These are phyloP conservation scores for Daktulosphaira vitifoliae DNA, from an alignment of 1,140 invertebrate species.

Conservation along the genomic window DNA sequence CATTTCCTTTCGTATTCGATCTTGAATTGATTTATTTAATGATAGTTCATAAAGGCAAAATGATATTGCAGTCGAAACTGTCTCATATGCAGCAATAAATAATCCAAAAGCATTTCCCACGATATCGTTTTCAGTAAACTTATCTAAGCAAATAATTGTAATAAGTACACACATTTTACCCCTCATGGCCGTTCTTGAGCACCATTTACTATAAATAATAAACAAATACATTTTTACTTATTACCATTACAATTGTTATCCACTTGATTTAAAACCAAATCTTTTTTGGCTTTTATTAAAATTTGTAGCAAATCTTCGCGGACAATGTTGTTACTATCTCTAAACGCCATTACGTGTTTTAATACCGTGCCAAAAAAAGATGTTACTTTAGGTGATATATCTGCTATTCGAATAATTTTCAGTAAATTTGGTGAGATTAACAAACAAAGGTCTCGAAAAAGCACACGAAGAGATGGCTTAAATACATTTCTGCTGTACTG, in stretches of 20 bases:
- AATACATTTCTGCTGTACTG: slow-evolving; percentile 39
- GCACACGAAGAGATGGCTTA: slow-evolving; percentile 42
- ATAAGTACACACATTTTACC: no score
- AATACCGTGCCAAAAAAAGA: slow-evolving; percentile 39
- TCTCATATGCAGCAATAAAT: slow-evolving; percentile 51
- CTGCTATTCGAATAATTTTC: neutral
- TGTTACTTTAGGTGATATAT: slow-evolving; percentile 28
- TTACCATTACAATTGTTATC: neutral
- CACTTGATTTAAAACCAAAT: slow-evolving; percentile 17
- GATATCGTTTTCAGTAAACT: slow-evolving; percentile 34
- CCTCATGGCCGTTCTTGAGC: no score
- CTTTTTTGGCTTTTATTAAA: slow-evolving; percentile 13
- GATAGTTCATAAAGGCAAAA: slow-evolving; percentile 47
- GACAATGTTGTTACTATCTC: slow-evolving; percentile 38
- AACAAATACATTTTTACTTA: no score
- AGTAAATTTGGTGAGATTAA: slow-evolving; percentile 35
- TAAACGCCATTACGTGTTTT: slow-evolving; percentile 39
- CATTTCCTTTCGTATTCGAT: slow-evolving; percentile 52
- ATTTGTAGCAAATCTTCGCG: slow-evolving; percentile 42
- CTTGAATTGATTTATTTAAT: slow-evolving; percentile 49
- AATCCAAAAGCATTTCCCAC: slow-evolving; percentile 42
- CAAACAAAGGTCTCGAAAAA: slow-evolving; percentile 44
- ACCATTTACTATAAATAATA: no score
- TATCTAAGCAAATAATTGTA: slow-evolving; percentile 36
- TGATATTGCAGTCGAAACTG: slow-evolving; percentile 48